Conservation (phyloP, 2,797 vertebrate genomes). For the Allobates femoralis region DNA sequence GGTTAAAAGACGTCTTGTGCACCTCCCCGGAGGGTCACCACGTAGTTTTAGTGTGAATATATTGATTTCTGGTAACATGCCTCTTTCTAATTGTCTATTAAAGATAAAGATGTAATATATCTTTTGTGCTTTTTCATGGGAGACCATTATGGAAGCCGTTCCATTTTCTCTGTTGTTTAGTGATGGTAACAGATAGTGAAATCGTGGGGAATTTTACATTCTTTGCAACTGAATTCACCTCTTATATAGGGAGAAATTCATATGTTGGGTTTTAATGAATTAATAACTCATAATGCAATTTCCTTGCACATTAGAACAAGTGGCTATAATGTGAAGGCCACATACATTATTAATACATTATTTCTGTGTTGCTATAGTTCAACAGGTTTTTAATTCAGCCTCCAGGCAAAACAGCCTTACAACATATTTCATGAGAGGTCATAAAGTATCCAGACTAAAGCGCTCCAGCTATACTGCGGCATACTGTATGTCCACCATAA, state of each 20-base stretch:
- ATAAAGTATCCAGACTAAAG: constrained; percentile 3
- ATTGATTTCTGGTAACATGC: too few relatives aligned
- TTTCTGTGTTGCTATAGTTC: neutral
- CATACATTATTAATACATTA: neutral
- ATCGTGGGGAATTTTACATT: neutral
- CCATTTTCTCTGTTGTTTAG: neutral
- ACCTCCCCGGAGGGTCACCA: too few relatives aligned
- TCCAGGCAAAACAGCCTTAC: neutral
- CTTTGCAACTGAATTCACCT: neutral
- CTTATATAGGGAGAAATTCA: neutral
- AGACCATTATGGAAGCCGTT: neutral
- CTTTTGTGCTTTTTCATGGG: neutral
- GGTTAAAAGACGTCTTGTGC: too few relatives aligned
- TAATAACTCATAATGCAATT: neutral
- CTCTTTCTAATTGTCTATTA: too few relatives aligned
- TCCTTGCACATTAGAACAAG: neutral
- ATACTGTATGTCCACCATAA: neutral
- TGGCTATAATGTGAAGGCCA: neutral
- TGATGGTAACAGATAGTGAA: neutral
- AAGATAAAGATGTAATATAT: too few relatives aligned
- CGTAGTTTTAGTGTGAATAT: too few relatives aligned
- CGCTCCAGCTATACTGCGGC: neutral
- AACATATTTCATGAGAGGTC: neutral
- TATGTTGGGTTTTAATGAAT: neutral
- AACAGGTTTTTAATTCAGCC: neutral